Evolutionary conservation across 2,113 vertebrate genomes (phyloP), one percentile per base, ranked within the genome.

Genomic region (Chrysemys picta): DNA sequence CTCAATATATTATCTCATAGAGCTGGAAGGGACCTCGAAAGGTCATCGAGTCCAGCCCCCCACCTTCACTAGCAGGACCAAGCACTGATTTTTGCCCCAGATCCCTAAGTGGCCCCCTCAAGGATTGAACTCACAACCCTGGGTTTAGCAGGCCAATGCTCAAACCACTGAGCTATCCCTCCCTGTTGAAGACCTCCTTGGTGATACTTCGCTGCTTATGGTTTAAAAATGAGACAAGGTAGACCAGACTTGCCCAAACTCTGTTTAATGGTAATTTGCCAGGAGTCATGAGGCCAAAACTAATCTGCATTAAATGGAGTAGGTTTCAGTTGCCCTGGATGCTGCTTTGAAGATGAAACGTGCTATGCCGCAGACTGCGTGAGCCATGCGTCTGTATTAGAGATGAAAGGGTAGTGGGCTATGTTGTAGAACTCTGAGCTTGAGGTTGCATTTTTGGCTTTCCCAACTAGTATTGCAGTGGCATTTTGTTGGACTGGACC

Each of bases 401-500:
- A 1, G 25, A 4, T 10, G 19, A 31, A 14, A n/a, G 22, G 50
- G n/a, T 49, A 92, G 16, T 38, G 45, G 3, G 22, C 27, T 0
- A 42, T 0, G 0, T 47, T 24, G 3, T 47, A 45, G 11, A 25
- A 1, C 35, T 76, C 3, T 22, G 12, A 47, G 3, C 2, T 0
- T 9, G 1, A 1, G 0, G 0, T 0, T 2, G 59, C 42, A 59
- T 45, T 62, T 4, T 14, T 0, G 0, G 38, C 69, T 75, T 53
- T 1, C 0, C 47, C 35, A 25, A 0, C 27, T 0, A 0, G 4
- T 45, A 25, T 79, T 5, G 0, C n/a, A 53, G 19, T 1, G 1
- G 38, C 19, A 10, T 35, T 76, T 78, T 78, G 8, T 0, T 1
- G 76, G 52, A 42, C 80, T 75, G 45, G 3, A 1, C 7, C 1